Percentiles rank a stretch among this genome's conserved stretches.
phyloP scores from a whole-genome alignment of 2,113 vertebrate genomes.

The Aspidoscelis tigris region DNA sequence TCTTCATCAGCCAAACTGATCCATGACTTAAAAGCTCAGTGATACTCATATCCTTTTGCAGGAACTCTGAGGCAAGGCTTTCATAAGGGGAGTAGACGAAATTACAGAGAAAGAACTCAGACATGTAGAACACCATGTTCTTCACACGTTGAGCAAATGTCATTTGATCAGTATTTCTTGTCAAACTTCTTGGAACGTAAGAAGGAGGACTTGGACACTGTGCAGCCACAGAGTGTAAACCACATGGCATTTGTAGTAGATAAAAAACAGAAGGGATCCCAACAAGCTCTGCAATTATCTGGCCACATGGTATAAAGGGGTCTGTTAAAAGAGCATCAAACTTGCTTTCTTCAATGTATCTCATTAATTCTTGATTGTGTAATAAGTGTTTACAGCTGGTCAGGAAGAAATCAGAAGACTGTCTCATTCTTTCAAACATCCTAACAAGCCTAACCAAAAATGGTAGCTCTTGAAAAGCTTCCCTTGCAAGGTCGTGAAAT shows the following conservation, averaged over 20 bases:
- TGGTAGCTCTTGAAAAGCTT: conserved; percentile 30
- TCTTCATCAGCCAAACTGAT: conserved; percentile 85
- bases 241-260: conserved; percentile 77
- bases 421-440: conserved; percentile 17
- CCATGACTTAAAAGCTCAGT: conserved; percentile 72
- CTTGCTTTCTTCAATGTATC: conserved; percentile 57
- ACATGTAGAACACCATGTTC: conserved; percentile 64
- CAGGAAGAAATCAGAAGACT: conserved; percentile 40
- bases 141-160: conserved; percentile 80
- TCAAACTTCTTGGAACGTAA: conserved; percentile 71
- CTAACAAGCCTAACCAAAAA: conserved; percentile 66
- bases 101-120: conserved; percentile 71
- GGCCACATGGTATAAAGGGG: conserved; percentile 84
- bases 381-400: conserved; percentile 75
- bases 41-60: conserved; percentile 72
- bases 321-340: conserved; percentile 85
- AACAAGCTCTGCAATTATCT: conserved; percentile 79
- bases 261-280: conserved; percentile 80
- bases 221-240: conserved; percentile 73
- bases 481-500: fast-evolving
- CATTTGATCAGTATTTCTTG: conserved; percentile 73
- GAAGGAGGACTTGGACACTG: conserved; percentile 82
- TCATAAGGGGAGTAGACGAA: conserved; percentile 68
- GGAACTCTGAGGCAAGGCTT: conserved; percentile 72
- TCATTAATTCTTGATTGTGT: conserved; percentile 75